Percentiles rank a stretch among this genome's conserved stretches.
Evolutionary conservation across 1,140 invertebrate species (phyloP).

Genomic region (Pachyrhynchus sulphureomaculatus): DNA sequence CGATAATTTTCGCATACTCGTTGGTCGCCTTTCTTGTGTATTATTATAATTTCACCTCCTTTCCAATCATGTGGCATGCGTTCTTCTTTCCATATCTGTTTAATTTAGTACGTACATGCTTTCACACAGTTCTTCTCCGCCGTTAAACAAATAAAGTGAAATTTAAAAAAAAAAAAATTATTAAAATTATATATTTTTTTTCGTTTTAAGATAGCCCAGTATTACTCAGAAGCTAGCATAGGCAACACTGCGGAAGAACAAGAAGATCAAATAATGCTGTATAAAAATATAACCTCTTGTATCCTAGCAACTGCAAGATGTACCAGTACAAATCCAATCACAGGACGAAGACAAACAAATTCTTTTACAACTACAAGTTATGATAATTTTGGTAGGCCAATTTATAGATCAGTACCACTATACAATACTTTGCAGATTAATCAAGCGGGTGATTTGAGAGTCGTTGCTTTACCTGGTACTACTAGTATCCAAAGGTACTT

Average conservation of each 20-base stretch:
- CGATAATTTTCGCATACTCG: too few relatives aligned
- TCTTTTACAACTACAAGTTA: constrained; percentile 43
- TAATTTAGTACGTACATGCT: too few relatives aligned
- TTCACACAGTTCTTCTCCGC: too few relatives aligned
- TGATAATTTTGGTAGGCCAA: constrained; percentile 25
- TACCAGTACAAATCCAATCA: constrained; percentile 58
- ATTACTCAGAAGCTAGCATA: constrained; percentile 54
- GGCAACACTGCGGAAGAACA: constrained; percentile 54
- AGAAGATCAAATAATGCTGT: constrained; percentile 55
- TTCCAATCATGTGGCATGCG: too few relatives aligned
- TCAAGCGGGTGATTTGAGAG: constrained; percentile 54
- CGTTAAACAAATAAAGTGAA: too few relatives aligned
- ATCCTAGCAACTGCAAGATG: constrained; percentile 58
- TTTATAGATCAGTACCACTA: constrained; percentile 40
- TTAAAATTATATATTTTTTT: neutral
- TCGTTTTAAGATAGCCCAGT: constrained; percentile 53
- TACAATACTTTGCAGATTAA: constrained; percentile 58
- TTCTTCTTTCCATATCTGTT: too few relatives aligned
- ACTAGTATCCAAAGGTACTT: constrained; percentile 42
- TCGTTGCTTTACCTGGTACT: constrained; percentile 54
- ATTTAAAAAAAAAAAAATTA: too few relatives aligned
- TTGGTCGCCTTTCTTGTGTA: too few relatives aligned
- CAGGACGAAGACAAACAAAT: constrained; percentile 58
- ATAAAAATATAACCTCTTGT: constrained; percentile 59
- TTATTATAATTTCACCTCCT: too few relatives aligned